A percentile compares a stretch with the other conserved stretches of the same genome.
These are phyloP conservation scores for Trachemys scripta DNA, from an alignment of 2,113 vertebrate genomes.

Conservation along the genomic window DNA sequence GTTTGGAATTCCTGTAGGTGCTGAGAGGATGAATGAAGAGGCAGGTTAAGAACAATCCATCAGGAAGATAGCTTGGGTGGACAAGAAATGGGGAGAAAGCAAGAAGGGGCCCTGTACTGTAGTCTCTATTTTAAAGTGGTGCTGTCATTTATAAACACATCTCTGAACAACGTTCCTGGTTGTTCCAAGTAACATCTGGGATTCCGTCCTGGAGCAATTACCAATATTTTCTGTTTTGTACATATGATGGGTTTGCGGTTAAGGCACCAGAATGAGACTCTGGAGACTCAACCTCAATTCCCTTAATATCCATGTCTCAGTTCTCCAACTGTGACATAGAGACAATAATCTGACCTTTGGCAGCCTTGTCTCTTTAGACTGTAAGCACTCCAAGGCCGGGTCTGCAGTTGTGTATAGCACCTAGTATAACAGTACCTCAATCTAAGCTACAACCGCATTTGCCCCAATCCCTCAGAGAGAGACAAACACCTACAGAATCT, in stretches of 20 bases:
- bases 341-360: not conserved
- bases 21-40: not conserved
- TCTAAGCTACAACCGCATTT: no score
- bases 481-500: no score
- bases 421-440: no score
- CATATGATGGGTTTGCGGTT: accelerated
- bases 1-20: not conserved
- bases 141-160: not conserved
- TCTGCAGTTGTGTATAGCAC: not conserved
- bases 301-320: not conserved
- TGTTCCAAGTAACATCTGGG: accelerated
- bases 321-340: no score
- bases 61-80: accelerated
- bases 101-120: not conserved
- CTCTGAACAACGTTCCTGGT: not conserved
- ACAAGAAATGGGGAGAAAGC: no score
- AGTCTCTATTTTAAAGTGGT: not conserved
- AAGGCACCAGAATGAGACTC: not conserved
- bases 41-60: accelerated
- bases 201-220: not conserved
- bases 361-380: not conserved
- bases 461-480: no score
- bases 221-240: not conserved
- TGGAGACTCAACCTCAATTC: not conserved
- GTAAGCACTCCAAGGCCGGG: no score